A percentile compares a stretch with the other conserved stretches of the same genome.
phyloP scores from a whole-genome alignment of 2,888 invertebrate genomes.

The Lasius fuliginosus region DNA sequence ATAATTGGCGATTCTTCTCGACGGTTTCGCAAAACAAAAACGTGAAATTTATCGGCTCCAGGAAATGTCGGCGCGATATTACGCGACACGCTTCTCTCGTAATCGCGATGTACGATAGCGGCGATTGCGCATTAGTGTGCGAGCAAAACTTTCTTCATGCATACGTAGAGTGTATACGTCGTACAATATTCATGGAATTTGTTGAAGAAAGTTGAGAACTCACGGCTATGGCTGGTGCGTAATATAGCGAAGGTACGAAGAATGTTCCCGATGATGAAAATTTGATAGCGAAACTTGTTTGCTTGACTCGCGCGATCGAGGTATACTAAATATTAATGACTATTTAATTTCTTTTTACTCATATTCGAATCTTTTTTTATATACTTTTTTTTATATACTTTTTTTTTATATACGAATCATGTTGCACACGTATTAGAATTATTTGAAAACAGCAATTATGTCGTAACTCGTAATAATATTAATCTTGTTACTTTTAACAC shows the following conservation, averaged over 20 bases:
- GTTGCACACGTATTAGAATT: background rate
- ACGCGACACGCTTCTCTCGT: conserved; percentile 57
- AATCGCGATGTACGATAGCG: conserved; percentile 64
- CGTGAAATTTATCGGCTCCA: conserved; percentile 58
- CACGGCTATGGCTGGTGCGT: conserved; percentile 43
- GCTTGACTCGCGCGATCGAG: background rate
- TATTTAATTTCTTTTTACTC: background rate
- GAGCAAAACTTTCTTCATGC: conserved; percentile 77
- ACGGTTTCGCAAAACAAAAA: conserved; percentile 20
- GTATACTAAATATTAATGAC: conserved; percentile 1
- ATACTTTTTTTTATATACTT: background rate
- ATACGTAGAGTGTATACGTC: conserved; percentile 67
- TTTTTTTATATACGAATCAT: background rate
- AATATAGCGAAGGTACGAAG: conserved; percentile 28
- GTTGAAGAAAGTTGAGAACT: conserved; percentile 69
- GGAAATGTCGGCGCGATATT: conserved; percentile 61
- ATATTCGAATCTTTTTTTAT: background rate
- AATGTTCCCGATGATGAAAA: conserved; percentile 57
- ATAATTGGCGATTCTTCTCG: conserved; percentile 15
- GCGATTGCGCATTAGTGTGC: conserved; percentile 39
- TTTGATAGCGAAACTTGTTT: conserved; percentile 35
- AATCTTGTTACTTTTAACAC: conserved; percentile 2
- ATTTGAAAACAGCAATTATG: background rate
- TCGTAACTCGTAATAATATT: background rate
- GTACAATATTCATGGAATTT: conserved; percentile 77